phyloP scores from a whole-genome alignment of 2,113 vertebrate species.

The Sinocyclocheilus anophthalmus region DNA sequence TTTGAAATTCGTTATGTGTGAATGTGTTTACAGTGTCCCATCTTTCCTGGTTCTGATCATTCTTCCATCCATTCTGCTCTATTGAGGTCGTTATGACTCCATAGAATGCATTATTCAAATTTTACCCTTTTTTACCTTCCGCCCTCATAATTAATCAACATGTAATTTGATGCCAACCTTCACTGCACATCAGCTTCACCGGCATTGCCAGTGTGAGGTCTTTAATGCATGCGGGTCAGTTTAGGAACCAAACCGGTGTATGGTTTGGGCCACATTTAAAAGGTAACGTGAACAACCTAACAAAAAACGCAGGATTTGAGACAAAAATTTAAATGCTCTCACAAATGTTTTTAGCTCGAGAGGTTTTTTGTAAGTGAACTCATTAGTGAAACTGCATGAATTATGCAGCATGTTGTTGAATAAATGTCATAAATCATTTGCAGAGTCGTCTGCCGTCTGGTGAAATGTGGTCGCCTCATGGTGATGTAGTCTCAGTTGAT shows the following conservation, averaged over 20 bases:
- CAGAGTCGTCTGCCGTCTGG: neutral
- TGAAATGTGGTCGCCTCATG: conserved; percentile 3
- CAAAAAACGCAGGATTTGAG: neutral
- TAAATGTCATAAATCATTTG: conserved; percentile 18
- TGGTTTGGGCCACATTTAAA: neutral
- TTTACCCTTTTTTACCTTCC: neutral
- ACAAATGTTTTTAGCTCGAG: neutral
- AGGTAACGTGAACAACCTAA: neutral
- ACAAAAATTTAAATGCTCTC: neutral
- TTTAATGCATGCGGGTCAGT: conserved; percentile 1
- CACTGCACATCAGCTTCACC: neutral
- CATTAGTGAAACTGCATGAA: neutral
- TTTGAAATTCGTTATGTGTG: neutral
- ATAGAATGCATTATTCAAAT: conserved; percentile 5
- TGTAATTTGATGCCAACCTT: neutral
- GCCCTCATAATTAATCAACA: conserved; percentile 14
- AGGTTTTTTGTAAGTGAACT: neutral
- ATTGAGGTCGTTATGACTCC: neutral
- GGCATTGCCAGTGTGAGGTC: neutral
- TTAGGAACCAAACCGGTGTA: neutral
- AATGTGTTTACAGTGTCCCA: neutral
- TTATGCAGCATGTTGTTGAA: conserved; percentile 11
- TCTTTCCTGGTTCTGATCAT: neutral
- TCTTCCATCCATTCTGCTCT: neutral
- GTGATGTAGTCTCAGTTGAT: conserved; percentile 13